phyloP scores from a whole-genome alignment of 1,140 invertebrate genomes.

The Drosophila malerkotliana region DNA sequence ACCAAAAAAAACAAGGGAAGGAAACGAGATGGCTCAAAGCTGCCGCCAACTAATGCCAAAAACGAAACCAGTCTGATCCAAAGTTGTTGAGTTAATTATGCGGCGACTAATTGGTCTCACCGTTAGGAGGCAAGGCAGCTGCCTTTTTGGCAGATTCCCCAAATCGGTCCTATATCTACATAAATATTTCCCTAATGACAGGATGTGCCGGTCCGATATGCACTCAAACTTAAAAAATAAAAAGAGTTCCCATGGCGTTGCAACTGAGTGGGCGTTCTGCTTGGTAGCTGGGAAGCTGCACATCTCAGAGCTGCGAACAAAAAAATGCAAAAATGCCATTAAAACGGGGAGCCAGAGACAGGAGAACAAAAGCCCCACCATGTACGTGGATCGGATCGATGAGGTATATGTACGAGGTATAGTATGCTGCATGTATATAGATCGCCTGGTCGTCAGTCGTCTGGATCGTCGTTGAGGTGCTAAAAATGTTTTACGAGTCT shows the following conservation, averaged over 20 bases:
- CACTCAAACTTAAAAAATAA: slow-evolving; percentile 4
- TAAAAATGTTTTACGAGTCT: slow-evolving; percentile 82
- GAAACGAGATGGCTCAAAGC: slow-evolving; percentile 25
- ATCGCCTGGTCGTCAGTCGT: slow-evolving; percentile 39
- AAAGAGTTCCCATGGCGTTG: slow-evolving; percentile 56
- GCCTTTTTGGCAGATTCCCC: slow-evolving; percentile 28
- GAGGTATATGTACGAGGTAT: background rate
- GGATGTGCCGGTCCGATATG: slow-evolving; percentile 53
- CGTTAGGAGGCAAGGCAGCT: slow-evolving; percentile 43
- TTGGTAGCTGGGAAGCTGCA: slow-evolving; percentile 53
- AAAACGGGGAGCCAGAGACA: slow-evolving; percentile 43
- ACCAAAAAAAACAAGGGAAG: slow-evolving; percentile 14
- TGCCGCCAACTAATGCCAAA: slow-evolving; percentile 50
- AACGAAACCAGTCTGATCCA: slow-evolving; percentile 3
- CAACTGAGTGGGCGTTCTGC: slow-evolving; percentile 68
- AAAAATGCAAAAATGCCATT: slow-evolving; percentile 72
- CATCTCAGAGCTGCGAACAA: slow-evolving; percentile 6
- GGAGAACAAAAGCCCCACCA: slow-evolving; percentile 40
- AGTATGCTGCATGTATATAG: slow-evolving; percentile 47
- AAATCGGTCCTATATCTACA: slow-evolving; percentile 55
- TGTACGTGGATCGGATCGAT: slow-evolving; percentile 35
- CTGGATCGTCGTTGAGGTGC: slow-evolving; percentile 63
- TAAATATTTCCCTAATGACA: slow-evolving; percentile 80
- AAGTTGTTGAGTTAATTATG: slow-evolving; percentile 60
- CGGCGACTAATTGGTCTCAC: slow-evolving; percentile 49